Conservation (phyloP, 2,113 vertebrate species). For the Acanthochromis polyacanthus region DNA sequence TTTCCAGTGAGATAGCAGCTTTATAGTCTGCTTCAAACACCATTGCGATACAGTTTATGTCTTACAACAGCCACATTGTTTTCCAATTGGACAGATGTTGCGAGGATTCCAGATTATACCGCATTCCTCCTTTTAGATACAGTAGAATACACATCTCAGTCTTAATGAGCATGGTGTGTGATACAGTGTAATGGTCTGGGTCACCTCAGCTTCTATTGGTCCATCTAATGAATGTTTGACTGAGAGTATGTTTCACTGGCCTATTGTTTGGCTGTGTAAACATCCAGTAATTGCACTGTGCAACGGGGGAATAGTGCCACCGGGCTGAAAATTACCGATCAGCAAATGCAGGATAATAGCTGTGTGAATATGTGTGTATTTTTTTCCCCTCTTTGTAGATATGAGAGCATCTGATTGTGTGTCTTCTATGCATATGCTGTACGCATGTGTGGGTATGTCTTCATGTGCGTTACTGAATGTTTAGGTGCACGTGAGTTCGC, state of each 20-base stretch:
- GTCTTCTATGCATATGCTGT: constrained; percentile 21
- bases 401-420: constrained; percentile 3
- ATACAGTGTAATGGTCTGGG: constrained; percentile 54
- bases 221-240: constrained; percentile 75
- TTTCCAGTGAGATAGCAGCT: neutral
- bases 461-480: constrained; percentile 9
- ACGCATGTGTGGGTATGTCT: neutral
- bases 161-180: constrained; percentile 46
- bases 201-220: constrained; percentile 63
- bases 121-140: constrained; percentile 9
- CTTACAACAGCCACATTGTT: neutral
- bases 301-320: constrained; percentile 60
- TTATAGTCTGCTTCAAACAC: constrained; percentile 10
- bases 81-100: constrained; percentile 13
- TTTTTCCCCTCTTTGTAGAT: constrained; percentile 34
- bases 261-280: constrained; percentile 75
- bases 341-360: constrained; percentile 72
- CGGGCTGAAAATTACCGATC: constrained; percentile 71
- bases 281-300: constrained; percentile 75
- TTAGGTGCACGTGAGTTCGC: neutral
- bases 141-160: constrained; percentile 36
- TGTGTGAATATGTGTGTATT: constrained; percentile 48
- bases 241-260: constrained; percentile 66
- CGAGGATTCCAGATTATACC: neutral
- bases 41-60: neutral